Percentiles rank a stretch among this genome's conserved stretches.
phyloP scores from a whole-genome alignment of 2,797 vertebrate species.

The Lophotriccus pileatus region DNA sequence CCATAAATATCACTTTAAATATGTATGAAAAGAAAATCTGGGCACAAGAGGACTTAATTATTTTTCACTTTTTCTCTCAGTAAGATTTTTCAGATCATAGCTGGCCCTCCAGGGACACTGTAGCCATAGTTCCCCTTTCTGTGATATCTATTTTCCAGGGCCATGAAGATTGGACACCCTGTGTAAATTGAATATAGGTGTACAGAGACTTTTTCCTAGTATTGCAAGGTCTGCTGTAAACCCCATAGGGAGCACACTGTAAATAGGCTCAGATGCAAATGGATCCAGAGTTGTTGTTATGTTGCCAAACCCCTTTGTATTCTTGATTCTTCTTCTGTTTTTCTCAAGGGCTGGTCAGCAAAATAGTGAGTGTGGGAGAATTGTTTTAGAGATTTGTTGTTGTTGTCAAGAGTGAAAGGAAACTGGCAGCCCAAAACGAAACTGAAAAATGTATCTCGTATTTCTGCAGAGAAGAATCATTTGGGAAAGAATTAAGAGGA shows the following conservation, averaged over 20 bases:
- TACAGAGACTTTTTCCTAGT: neutral
- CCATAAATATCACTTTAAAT: neutral
- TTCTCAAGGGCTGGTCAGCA: conserved; percentile 28
- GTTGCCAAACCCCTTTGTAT: neutral
- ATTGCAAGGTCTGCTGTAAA: neutral
- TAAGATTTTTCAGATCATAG: neutral
- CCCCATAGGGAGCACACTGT: fast-evolving
- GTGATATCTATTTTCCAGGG: neutral
- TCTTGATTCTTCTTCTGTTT: neutral
- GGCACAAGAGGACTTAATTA: neutral
- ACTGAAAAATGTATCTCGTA: neutral
- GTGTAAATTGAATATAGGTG: neutral
- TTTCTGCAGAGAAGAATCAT: neutral
- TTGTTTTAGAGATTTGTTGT: conserved; percentile 17
- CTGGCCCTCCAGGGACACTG: neutral
- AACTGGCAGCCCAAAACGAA: conserved; percentile 17
- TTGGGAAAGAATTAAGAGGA: neutral
- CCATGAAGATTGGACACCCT: fast-evolving
- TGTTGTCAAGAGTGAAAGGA: conserved; percentile 7
- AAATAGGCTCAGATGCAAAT: neutral
- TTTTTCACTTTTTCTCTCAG: neutral
- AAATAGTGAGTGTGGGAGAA: neutral
- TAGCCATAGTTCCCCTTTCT: neutral
- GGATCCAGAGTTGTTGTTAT: neutral
- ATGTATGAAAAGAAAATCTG: neutral